A percentile compares a stretch with the other conserved stretches of the same genome.
Conservation (phyloP, 2,797 vertebrate species). For the Taenioides sp. region DNA sequence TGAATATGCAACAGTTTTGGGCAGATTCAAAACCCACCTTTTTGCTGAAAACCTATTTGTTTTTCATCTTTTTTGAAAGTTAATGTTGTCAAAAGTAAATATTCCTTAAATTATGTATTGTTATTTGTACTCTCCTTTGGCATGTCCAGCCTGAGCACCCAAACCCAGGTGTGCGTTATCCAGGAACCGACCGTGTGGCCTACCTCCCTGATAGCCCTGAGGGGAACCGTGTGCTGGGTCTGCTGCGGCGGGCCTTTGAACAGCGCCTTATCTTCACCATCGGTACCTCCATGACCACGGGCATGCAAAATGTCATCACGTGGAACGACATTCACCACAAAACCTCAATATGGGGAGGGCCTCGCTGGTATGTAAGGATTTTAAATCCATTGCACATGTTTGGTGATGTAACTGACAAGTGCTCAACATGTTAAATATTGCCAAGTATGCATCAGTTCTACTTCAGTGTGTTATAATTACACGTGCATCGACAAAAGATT, state of each 20-base stretch:
- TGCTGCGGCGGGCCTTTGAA: constrained; percentile 91
- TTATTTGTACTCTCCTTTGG: constrained; percentile 11
- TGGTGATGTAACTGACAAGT: not conserved
- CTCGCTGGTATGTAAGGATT: constrained; percentile 83
- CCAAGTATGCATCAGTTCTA: not conserved
- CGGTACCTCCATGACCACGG: constrained; percentile 82
- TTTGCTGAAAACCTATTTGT: not conserved
- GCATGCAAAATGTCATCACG: constrained; percentile 82
- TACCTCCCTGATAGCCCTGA: constrained; percentile 95
- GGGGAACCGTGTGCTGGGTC: constrained; percentile 89
- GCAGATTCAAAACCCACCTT: not conserved
- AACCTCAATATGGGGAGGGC: constrained; percentile 92
- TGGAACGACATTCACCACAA: constrained; percentile 89
- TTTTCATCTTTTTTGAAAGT: not conserved
- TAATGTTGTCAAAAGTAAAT: not conserved
- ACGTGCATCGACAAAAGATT: not conserved
- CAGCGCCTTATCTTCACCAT: constrained; percentile 88
- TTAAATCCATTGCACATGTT: constrained; percentile 12
- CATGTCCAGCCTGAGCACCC: constrained; percentile 86
- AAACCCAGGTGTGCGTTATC: constrained; percentile 91
- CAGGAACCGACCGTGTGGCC: constrained; percentile 90
- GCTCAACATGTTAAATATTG: not conserved
- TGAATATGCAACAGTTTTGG: not conserved
- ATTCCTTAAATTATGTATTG: not conserved
- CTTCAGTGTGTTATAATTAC: not conserved